Conservation (phyloP, 2,888 invertebrate species). For the Eupeodes luniger region DNA sequence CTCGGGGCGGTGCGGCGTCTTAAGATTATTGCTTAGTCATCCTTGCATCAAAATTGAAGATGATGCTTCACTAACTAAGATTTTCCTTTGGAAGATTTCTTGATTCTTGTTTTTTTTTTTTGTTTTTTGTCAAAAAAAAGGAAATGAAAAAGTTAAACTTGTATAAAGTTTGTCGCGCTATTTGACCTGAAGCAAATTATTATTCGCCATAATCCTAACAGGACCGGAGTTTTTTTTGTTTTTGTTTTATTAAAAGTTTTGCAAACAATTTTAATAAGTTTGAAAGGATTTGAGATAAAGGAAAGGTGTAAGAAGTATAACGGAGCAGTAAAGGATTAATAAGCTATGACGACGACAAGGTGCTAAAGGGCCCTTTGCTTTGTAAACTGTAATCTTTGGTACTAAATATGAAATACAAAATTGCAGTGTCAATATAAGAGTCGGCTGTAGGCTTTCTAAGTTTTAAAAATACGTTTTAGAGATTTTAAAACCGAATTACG, state of each 20-base stretch:
- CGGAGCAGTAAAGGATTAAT: neutral
- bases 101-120: neutral
- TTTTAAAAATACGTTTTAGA: too few relatives aligned
- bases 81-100: constrained; percentile 23
- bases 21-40: constrained; percentile 53
- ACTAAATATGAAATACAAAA: too few relatives aligned
- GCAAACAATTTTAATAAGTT: constrained; percentile 72
- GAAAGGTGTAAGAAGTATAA: neutral
- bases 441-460: too few relatives aligned
- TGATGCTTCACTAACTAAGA: constrained; percentile 19
- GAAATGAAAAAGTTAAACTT: constrained; percentile 72
- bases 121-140: constrained; percentile 4
- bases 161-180: constrained; percentile 64
- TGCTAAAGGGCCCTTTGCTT: too few relatives aligned
- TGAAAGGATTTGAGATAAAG: constrained; percentile 56
- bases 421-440: too few relatives aligned
- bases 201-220: constrained; percentile 30
- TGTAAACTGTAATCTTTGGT: too few relatives aligned
- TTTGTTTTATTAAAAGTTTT: constrained; percentile 36
- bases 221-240: constrained; percentile 16
- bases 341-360: too few relatives aligned
- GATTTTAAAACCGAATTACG: too few relatives aligned
- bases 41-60: constrained; percentile 50
- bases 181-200: constrained; percentile 68
- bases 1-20: neutral